Percentiles rank a stretch among this genome's conserved stretches.
Conservation (phyloP, 2,113 vertebrate genomes). For the Chlamydotis undulata region DNA sequence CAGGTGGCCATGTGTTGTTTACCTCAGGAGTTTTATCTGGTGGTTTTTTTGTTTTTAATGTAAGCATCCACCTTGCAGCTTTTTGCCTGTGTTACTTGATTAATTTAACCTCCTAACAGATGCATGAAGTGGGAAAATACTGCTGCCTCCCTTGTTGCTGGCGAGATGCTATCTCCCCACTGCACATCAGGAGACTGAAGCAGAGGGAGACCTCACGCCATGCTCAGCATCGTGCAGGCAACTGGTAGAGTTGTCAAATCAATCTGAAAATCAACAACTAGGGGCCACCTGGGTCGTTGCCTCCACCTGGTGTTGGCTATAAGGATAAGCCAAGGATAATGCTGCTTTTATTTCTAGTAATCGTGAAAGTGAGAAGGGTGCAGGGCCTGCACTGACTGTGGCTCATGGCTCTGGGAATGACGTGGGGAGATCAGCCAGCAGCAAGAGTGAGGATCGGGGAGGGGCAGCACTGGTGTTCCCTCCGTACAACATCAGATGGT, state of each 20-base stretch:
- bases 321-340: neutral
- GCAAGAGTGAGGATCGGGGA: neutral
- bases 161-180: neutral
- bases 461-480: neutral
- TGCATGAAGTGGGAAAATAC: neutral
- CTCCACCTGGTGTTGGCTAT: neutral
- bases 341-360: neutral
- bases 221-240: rapidly evolving
- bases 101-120: neutral
- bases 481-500: rapidly evolving
- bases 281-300: neutral
- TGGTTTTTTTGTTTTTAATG: neutral
- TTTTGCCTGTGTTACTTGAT: neutral
- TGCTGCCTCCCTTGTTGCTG: neutral
- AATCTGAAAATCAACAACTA: neutral
- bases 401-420: neutral
- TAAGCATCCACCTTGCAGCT: neutral
- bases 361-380: neutral
- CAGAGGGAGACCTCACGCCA: neutral
- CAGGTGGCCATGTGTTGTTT: neutral
- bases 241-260: neutral
- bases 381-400: neutral
- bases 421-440: neutral
- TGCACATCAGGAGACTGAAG: neutral
- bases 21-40: neutral